Evolutionary conservation across 2,888 invertebrate species (phyloP).

Genomic region (Ennomos quercinarius): DNA sequence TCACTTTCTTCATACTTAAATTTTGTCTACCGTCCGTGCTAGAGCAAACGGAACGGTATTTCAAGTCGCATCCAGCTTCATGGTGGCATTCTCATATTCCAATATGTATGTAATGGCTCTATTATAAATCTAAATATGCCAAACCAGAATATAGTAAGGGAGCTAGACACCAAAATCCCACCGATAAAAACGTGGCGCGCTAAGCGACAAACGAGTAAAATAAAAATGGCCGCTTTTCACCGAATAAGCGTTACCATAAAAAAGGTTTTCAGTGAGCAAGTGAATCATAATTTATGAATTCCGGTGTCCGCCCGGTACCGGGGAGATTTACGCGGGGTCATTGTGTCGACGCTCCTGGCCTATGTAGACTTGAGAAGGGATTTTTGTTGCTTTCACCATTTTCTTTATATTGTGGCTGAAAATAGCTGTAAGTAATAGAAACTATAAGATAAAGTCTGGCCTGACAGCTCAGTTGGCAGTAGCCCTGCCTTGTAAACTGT

Average conservation of each 20-base stretch:
- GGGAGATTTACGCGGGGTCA: constrained; percentile 83
- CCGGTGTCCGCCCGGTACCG: constrained; percentile 70
- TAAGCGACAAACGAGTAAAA: constrained; percentile 75
- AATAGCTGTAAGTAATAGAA: background rate
- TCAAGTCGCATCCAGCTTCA: too few relatives aligned
- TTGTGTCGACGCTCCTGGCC: constrained; percentile 73
- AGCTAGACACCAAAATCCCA: constrained; percentile 42
- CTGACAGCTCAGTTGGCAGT: too few relatives aligned
- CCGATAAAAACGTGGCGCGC: constrained; percentile 56
- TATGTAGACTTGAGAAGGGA: constrained; percentile 53
- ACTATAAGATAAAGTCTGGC: too few relatives aligned
- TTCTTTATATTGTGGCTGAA: constrained; percentile 5
- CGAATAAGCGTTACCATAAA: constrained; percentile 83
- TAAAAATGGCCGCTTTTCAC: constrained; percentile 78
- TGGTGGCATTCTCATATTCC: too few relatives aligned
- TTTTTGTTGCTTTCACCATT: constrained; percentile 27
- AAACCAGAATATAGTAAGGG: constrained; percentile 36
- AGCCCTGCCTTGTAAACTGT: too few relatives aligned
- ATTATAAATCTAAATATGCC: constrained; percentile 15
- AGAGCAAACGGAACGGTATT: too few relatives aligned
- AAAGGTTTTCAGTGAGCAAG: constrained; percentile 85
- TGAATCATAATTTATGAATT: constrained; percentile 86
- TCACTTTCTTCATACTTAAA: too few relatives aligned
- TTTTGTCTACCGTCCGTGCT: too few relatives aligned
- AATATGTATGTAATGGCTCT: background rate